phyloP scores from a whole-genome alignment of 2,888 invertebrate species.

The Chymomyza amoena region DNA sequence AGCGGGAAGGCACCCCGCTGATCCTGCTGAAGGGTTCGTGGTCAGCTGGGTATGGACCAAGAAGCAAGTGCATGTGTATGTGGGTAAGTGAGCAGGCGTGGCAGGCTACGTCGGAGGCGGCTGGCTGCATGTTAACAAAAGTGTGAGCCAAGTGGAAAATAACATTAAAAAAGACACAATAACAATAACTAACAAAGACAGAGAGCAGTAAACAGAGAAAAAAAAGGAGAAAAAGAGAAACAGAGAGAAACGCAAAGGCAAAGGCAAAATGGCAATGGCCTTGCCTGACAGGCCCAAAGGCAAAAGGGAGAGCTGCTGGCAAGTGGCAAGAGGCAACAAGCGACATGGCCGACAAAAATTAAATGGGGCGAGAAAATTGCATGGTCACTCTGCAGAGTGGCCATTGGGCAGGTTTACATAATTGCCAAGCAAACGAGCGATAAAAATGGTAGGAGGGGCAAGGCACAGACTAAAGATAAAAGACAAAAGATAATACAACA shows the following conservation, averaged over 20 bases:
- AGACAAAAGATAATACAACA: conserved; percentile 10
- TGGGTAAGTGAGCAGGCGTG: conserved; percentile 2
- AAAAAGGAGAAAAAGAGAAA: neutral
- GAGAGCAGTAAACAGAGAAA: conserved; percentile 19
- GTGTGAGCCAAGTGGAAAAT: conserved; percentile 74
- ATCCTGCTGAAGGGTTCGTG: conserved; percentile 22
- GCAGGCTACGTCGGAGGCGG: conserved; percentile 26
- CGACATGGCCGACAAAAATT: conserved; percentile 60
- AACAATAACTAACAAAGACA: conserved; percentile 75
- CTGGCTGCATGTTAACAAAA: conserved; percentile 61
- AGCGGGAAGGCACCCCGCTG: conserved; percentile 27
- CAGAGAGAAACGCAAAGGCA: conserved; percentile 39
- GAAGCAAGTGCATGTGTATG: neutral
- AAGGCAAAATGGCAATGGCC: conserved; percentile 32
- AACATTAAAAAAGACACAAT: conserved; percentile 71
- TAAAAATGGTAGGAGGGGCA: conserved; percentile 5
- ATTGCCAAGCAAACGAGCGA: conserved; percentile 47
- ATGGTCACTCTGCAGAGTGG: conserved; percentile 54
- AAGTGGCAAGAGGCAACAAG: neutral
- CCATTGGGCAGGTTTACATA: conserved; percentile 59
- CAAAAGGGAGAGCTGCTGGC: conserved; percentile 4
- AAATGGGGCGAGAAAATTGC: conserved; percentile 74
- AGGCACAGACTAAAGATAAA: conserved; percentile 21
- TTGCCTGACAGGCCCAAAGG: neutral
- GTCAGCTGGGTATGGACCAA: neutral